These are phyloP conservation scores for Sussaba pulchella DNA, from an alignment of 2,888 invertebrate genomes.

Conservation along the genomic window DNA sequence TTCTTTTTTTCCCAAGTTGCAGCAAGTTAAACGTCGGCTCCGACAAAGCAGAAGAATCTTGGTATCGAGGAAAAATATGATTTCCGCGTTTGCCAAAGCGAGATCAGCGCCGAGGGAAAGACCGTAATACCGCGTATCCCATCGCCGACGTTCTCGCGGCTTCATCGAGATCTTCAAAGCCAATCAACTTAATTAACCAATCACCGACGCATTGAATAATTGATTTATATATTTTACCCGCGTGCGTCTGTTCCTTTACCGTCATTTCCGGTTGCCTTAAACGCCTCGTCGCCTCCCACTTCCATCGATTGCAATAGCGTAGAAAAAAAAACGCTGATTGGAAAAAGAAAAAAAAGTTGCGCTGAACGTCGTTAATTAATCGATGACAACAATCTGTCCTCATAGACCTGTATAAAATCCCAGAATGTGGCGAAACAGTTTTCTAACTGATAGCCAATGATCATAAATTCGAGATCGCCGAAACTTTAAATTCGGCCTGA, in stretches of 20 bases:
- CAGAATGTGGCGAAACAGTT: background rate
- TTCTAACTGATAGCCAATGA: background rate
- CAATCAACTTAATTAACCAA: constrained; percentile 11
- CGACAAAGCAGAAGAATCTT: background rate
- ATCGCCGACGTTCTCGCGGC: background rate
- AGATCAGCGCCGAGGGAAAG: too few species aligned
- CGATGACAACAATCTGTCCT: constrained; percentile 14
- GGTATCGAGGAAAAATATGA: background rate
- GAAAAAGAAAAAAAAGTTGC: too few species aligned
- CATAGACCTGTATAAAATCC: background rate
- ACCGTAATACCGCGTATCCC: background rate
- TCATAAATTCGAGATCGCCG: background rate
- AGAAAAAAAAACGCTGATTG: too few species aligned
- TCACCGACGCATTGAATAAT: constrained; percentile 35
- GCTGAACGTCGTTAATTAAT: constrained; percentile 21
- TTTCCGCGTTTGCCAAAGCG: background rate
- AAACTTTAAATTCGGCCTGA: too few species aligned
- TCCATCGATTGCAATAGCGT: too few species aligned
- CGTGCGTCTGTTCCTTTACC: background rate
- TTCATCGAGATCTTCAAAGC: constrained; percentile 14
- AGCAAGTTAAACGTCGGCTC: too few species aligned
- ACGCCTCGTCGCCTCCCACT: constrained; percentile 7
- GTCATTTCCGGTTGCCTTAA: constrained; percentile 35
- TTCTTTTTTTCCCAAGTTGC: too few species aligned
- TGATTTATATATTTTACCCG: constrained; percentile 23